These are phyloP conservation scores for Cinara cedri DNA, from an alignment of 2,888 invertebrate species.

Conservation along the genomic window DNA sequence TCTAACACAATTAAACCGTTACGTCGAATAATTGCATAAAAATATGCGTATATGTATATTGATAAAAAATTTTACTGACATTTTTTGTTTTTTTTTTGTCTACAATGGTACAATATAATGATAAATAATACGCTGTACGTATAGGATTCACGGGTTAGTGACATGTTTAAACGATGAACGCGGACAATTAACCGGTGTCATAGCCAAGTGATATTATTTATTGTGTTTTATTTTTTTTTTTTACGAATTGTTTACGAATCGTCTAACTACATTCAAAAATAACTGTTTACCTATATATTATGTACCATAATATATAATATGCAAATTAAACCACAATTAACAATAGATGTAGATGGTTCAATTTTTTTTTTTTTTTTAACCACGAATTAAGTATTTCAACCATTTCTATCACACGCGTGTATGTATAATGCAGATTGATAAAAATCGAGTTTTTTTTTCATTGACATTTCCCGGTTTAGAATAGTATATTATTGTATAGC, in stretches of 20 bases:
- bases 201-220: neutral
- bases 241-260: neutral
- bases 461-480: neutral
- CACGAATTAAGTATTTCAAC: neutral
- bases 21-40: slow-evolving; percentile 5
- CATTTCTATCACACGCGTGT: neutral
- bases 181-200: slow-evolving; percentile 18
- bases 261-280: neutral
- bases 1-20: neutral
- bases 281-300: too few species aligned
- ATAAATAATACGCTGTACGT: neutral
- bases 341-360: neutral
- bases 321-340: neutral
- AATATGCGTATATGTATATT: neutral
- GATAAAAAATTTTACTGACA: neutral
- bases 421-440: too few species aligned
- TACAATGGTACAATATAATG: too few species aligned
- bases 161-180: slow-evolving; percentile 12
- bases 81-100: neutral
- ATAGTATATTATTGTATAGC: neutral
- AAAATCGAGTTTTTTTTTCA: neutral
- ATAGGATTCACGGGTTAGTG: slow-evolving; percentile 36
- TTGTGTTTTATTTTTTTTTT: neutral
- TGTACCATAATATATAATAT: neutral
- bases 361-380: neutral